Evolutionary conservation across 2,113 vertebrate species (phyloP), one percentile per base, ranked within the genome.

Genomic region (Pseudorectes ferrugineus): DNA sequence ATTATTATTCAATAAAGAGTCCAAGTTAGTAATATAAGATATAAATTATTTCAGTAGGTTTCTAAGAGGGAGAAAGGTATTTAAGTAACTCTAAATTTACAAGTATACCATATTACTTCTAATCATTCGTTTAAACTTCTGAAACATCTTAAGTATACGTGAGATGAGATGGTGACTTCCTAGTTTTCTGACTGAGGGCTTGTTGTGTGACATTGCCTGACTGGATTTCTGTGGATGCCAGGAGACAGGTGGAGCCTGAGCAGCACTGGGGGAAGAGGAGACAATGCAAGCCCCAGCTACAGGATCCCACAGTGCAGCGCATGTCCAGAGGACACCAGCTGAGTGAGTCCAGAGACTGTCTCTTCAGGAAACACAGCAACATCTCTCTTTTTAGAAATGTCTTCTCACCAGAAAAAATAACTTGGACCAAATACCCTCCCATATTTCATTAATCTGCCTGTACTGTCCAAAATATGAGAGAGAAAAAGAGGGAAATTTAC

Each of bases 271-370:
- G 33, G 25, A 83, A 80, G 45, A 80, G 29, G 21, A 83, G 22
- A 20, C 1, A 2, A 29, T 13, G 42, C 3, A 33, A 62, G 24
- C 10, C 9, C 43, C 1, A 3, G 28, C 13, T 26, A 49, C 0
- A 3, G 28, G 24, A n/a, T 45, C 26, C 48, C 54, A 80, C n/a
- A 10, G 18, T 16, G 55, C 43, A 49, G n/a, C 0, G 0, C 0
- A 0, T 43, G 61, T 28, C 55, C 8, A 6, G 38, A 58, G 68
- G 31, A 80, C n/a, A 54, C 26, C 51, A 54, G 12, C 28, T 36
- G 11, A 36, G 17, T 22, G 59, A 48, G 25, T 33, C 28, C 61
- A 78, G 35, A 78, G 52, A 20, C 31, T 28, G 22, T 14, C 18
- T 65, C 31, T 48, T 79, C 54, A 75, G 81, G 28, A 95, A 89